Conservation (phyloP, 1,140 invertebrate genomes). For the Babylonia areolata region DNA sequence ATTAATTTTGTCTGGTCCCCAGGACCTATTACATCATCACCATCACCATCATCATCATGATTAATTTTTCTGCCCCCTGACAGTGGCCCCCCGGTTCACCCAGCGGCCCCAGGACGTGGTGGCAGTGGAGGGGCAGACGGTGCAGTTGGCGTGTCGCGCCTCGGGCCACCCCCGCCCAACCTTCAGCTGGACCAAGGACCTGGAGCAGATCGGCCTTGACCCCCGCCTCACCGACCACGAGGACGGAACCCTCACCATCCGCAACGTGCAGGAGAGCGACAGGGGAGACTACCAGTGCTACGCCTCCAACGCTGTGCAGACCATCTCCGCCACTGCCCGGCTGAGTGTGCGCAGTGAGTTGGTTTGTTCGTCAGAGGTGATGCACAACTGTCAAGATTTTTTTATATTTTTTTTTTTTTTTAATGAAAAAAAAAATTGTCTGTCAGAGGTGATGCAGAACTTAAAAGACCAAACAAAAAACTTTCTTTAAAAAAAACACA, state of each 20-base stretch:
- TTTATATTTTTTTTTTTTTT: background rate
- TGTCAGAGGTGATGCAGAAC: no score
- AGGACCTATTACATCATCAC: no score
- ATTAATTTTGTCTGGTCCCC: no score
- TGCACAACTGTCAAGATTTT: no score
- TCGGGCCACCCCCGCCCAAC: conserved; percentile 82
- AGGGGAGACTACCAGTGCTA: conserved; percentile 85
- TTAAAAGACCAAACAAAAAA: no score
- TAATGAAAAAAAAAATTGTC: background rate
- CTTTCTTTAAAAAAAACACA: no score
- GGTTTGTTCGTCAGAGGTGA: background rate
- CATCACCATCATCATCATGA: no score
- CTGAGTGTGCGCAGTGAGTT: conserved; percentile 83
- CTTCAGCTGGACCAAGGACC: conserved; percentile 82
- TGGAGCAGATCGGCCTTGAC: conserved; percentile 39
- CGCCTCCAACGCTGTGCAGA: conserved; percentile 83
- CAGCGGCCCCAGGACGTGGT: conserved; percentile 68
- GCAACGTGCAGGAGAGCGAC: conserved; percentile 80
- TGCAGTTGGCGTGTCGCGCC: conserved; percentile 82
- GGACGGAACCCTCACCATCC: conserved; percentile 82
- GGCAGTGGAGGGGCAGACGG: conserved; percentile 76
- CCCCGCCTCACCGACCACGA: conserved; percentile 45
- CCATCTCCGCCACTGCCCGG: conserved; percentile 81
- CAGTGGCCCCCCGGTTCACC: conserved; percentile 64
- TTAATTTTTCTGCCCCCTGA: no score